phyloP scores from a whole-genome alignment of 2,113 vertebrate species.

The Cepphus grylle region DNA sequence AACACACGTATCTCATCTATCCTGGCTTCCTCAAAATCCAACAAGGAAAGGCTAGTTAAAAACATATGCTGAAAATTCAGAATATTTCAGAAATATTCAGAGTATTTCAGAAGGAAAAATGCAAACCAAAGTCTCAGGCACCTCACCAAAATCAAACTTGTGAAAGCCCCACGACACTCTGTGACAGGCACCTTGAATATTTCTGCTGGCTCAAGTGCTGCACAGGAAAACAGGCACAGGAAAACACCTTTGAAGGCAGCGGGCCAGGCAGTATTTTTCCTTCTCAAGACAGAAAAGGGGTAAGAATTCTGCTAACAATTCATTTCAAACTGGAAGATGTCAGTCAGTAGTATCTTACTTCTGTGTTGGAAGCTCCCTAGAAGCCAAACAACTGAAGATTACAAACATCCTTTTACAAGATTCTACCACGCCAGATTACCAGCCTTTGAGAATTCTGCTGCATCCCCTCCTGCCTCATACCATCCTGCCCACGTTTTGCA shows the following conservation, averaged over 20 bases:
- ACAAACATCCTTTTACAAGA: not conserved
- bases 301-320: not conserved
- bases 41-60: not conserved
- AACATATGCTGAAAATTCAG: fast-evolving
- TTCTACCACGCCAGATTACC: fast-evolving
- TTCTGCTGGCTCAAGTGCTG: not conserved
- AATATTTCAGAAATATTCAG: not conserved
- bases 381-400: not conserved
- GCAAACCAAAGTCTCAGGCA: not conserved
- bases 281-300: not conserved
- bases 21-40: not conserved
- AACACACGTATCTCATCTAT: no score
- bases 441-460: not conserved
- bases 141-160: not conserved
- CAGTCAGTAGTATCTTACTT: not conserved
- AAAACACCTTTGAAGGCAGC: not conserved
- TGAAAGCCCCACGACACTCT: not conserved
- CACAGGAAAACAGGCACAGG: not conserved
- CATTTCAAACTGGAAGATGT: not conserved
- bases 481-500: not conserved
- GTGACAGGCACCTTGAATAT: not conserved
- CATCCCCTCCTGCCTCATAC: not conserved
- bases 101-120: not conserved
- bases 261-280: fast-evolving
- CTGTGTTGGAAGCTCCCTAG: not conserved